A percentile compares a stretch with the other conserved stretches of the same genome.
Conservation (phyloP, 2,888 invertebrate species). For the Cotesia congregata region DNA sequence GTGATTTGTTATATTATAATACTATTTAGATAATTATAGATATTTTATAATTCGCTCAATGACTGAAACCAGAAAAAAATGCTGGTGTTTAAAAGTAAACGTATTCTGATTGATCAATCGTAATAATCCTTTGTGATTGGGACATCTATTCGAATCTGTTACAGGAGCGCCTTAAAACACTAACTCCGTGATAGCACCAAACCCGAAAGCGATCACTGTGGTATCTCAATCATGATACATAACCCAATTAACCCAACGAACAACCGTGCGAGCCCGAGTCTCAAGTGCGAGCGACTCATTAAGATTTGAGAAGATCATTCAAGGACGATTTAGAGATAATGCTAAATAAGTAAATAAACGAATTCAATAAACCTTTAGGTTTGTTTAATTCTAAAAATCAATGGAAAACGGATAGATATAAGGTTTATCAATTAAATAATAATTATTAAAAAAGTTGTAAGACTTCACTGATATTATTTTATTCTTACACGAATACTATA, state of each 20-base stretch:
- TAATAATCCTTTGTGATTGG: slow-evolving; percentile 43
- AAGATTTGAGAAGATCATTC: slow-evolving; percentile 52
- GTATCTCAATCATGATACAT: slow-evolving; percentile 57
- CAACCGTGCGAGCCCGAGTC: slow-evolving; percentile 47
- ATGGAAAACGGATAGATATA: slow-evolving; percentile 9
- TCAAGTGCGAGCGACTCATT: slow-evolving; percentile 56
- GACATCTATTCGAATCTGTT: slow-evolving; percentile 59
- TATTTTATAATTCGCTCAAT: not conserved
- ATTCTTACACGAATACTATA: not conserved
- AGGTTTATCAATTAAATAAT: slow-evolving; percentile 6
- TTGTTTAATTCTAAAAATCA: not conserved
- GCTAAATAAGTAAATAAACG: slow-evolving; percentile 19
- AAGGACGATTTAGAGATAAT: slow-evolving; percentile 22
- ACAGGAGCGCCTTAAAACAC: slow-evolving; percentile 67
- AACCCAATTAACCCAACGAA: slow-evolving; percentile 49
- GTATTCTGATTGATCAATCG: slow-evolving; percentile 36
- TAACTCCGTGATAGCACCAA: slow-evolving; percentile 62
- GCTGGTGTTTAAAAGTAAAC: slow-evolving; percentile 29
- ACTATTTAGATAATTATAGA: not conserved
- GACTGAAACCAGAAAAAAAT: not conserved
- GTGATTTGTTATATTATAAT: slow-evolving; percentile 5
- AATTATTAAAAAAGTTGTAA: slow-evolving; percentile 1
- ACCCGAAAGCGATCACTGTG: slow-evolving; percentile 61
- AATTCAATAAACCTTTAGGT: slow-evolving; percentile 6
- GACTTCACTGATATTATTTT: not conserved